phyloP scores from a whole-genome alignment of 1,140 invertebrate species.

The Calliphora vicina region DNA sequence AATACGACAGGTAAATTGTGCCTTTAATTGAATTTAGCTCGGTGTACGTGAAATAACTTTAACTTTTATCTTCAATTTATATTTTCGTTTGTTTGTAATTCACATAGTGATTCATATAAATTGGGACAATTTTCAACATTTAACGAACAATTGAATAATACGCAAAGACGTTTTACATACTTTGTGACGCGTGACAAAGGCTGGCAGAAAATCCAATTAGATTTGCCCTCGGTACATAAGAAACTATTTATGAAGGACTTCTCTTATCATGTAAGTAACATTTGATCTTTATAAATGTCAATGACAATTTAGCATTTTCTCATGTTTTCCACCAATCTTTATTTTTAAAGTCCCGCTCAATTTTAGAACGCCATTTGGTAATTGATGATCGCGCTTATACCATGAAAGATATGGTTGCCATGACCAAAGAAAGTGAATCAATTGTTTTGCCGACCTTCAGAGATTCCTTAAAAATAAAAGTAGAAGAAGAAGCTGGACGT shows the following conservation, averaged over 20 bases:
- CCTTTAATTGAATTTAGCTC: no score
- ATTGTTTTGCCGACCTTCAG: constrained; percentile 74
- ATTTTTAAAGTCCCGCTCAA: constrained; percentile 74
- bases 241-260: constrained; percentile 84
- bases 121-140: constrained; percentile 77
- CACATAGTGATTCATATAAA: constrained; percentile 76
- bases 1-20: no score
- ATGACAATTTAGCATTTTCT: background rate
- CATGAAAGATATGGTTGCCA: constrained; percentile 77
- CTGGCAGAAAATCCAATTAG: constrained; percentile 77
- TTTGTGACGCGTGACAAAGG: constrained; percentile 90
- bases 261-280: constrained; percentile 77
- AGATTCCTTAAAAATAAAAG: constrained; percentile 73
- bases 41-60: background rate
- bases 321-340: no score
- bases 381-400: constrained; percentile 76
- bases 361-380: constrained; percentile 83
- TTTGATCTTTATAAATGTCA: background rate
- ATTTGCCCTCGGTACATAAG: constrained; percentile 79
- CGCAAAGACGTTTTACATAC: constrained; percentile 84
- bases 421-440: constrained; percentile 69
- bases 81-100: constrained; percentile 5
- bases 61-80: background rate
- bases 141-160: constrained; percentile 79
- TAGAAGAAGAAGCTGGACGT: constrained; percentile 81